These are phyloP conservation scores for Volucella bombylans DNA, from an alignment of 2,888 invertebrate species.

Conservation along the genomic window DNA sequence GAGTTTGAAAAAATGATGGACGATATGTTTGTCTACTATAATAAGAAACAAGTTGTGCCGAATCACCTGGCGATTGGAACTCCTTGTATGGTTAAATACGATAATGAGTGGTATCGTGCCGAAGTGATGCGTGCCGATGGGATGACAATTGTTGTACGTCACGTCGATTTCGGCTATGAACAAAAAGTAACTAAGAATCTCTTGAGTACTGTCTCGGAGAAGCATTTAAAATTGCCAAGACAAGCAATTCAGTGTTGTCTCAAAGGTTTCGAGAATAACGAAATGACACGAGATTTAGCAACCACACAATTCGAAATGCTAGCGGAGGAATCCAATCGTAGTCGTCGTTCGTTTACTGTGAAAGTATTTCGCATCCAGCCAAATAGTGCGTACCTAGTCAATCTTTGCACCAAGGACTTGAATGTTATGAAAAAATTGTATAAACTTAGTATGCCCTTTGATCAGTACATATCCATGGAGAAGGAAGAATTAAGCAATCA, in stretches of 20 bases:
- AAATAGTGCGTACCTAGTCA: slow-evolving; percentile 80
- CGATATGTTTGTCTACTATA: slow-evolving; percentile 86
- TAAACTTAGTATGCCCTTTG: slow-evolving; percentile 81
- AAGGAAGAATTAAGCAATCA: slow-evolving; percentile 79
- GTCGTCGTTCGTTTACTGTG: slow-evolving; percentile 80
- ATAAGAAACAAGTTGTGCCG: slow-evolving; percentile 83
- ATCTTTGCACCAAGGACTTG: slow-evolving; percentile 82
- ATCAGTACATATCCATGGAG: slow-evolving; percentile 80
- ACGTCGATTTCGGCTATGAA: slow-evolving; percentile 97
- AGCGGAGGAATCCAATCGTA: slow-evolving; percentile 84
- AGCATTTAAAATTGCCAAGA: slow-evolving; percentile 86
- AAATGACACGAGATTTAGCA: slow-evolving; percentile 78
- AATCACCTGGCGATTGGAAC: slow-evolving; percentile 84
- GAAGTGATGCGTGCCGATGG: slow-evolving; percentile 86
- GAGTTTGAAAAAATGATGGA: slow-evolving; percentile 87
- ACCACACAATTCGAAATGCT: slow-evolving; percentile 86
- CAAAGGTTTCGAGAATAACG: slow-evolving; percentile 84
- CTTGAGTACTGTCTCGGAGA: slow-evolving; percentile 86
- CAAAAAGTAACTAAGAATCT: slow-evolving; percentile 87
- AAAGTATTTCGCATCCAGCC: slow-evolving; percentile 83
- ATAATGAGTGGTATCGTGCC: slow-evolving; percentile 95
- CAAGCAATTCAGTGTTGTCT: slow-evolving; percentile 91
- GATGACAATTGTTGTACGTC: slow-evolving; percentile 88
- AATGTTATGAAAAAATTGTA: slow-evolving; percentile 85
- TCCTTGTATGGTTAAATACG: slow-evolving; percentile 91